These are phyloP conservation scores for Musca vetustissima DNA, from an alignment of 1,140 invertebrate species.

Conservation along the genomic window DNA sequence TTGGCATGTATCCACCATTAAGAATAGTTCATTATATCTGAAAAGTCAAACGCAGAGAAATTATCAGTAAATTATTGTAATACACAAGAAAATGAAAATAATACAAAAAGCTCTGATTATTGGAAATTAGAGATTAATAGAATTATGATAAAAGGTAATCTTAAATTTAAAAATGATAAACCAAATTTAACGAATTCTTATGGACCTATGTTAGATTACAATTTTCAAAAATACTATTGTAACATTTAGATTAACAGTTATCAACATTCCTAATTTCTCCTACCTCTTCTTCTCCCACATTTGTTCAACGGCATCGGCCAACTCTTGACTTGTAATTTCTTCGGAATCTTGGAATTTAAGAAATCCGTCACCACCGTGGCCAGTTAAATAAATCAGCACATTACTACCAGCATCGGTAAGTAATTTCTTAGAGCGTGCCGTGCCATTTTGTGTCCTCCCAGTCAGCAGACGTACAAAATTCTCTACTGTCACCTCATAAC, in stretches of 20 bases:
- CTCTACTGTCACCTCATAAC: constrained; percentile 97
- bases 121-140: no score
- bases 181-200: no score
- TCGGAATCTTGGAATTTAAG: constrained; percentile 99
- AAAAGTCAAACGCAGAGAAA: no score
- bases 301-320: constrained; percentile 98
- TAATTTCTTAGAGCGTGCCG: constrained; percentile 92
- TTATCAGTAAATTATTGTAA: no score
- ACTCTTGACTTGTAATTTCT: constrained; percentile 97
- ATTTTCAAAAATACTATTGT: no score
- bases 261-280: no score
- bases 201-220: no score
- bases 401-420: constrained; percentile 97
- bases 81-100: no score
- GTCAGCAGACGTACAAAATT: constrained; percentile 97
- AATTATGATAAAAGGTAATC: no score
- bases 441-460: constrained; percentile 84
- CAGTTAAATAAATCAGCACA: constrained; percentile 94
- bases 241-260: no score
- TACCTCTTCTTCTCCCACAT: constrained; percentile 98
- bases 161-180: no score
- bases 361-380: constrained; percentile 98
- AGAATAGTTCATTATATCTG: constrained; percentile 97
- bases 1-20: constrained; percentile 99
- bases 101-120: no score